phyloP scores from a whole-genome alignment of 1,140 invertebrate genomes.

The Pseudoatta argentina region DNA sequence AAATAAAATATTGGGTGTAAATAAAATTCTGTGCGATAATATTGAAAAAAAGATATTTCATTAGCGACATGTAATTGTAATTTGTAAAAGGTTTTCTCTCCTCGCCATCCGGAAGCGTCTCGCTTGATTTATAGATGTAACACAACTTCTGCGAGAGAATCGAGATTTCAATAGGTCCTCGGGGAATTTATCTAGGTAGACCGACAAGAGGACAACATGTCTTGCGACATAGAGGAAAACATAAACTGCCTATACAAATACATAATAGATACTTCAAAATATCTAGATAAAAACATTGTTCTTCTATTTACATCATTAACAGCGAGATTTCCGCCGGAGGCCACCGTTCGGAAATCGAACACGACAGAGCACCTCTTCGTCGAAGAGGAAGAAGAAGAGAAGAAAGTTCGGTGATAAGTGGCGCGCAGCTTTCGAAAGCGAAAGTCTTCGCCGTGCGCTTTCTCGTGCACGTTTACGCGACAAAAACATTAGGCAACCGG shows the following conservation, averaged over 20 bases:
- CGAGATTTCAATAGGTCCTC: not conserved
- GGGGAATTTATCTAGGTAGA: not conserved
- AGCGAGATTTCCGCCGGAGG: not conserved
- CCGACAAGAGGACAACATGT: not conserved
- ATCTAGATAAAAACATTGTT: not conserved
- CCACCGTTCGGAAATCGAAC: conserved; percentile 30
- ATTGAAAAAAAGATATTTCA: not conserved
- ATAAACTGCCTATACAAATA: not conserved
- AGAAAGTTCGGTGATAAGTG: conserved; percentile 73
- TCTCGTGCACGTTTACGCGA: conserved; percentile 54
- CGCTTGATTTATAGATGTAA: conserved; percentile 3
- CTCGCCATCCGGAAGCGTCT: not conserved
- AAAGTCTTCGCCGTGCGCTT: conserved; percentile 72
- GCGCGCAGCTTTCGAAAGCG: conserved; percentile 79
- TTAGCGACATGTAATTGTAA: conserved; percentile 1
- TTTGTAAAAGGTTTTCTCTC: conserved; percentile 28
- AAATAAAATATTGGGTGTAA: not conserved
- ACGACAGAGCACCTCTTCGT: conserved; percentile 15
- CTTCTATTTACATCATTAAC: not conserved
- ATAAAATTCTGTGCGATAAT: not conserved
- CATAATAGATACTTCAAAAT: not conserved
- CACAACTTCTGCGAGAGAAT: not conserved
- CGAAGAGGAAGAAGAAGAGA: conserved; percentile 57
- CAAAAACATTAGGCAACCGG: conserved; percentile 74
- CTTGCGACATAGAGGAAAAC: not conserved